Evolutionary conservation across 2,797 vertebrate genomes (phyloP).

Genomic region (Anabas testudineus): DNA sequence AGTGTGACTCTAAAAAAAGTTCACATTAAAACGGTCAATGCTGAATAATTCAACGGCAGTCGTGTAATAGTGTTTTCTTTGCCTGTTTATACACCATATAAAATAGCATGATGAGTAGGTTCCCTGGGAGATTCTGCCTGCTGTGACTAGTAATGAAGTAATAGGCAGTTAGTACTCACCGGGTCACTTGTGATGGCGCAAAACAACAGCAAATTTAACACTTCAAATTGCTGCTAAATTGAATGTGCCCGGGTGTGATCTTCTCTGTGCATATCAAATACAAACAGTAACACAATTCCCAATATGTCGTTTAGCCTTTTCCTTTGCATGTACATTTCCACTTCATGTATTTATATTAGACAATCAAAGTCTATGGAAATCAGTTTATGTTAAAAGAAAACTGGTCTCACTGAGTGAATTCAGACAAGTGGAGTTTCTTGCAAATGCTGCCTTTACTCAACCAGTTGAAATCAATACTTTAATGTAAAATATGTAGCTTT

Average conservation of each 20-base stretch:
- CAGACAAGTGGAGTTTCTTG: conserved; percentile 16
- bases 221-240: conserved; percentile 52
- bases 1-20: conserved; percentile 21
- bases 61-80: conserved; percentile 7
- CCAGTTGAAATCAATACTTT: not conserved
- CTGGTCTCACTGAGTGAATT: conserved; percentile 7
- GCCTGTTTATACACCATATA: not conserved
- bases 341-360: not conserved
- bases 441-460: not conserved
- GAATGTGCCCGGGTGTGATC: conserved; percentile 28
- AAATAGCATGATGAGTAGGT: conserved; percentile 31
- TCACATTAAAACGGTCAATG: conserved; percentile 1
- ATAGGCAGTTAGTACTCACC: conserved; percentile 40
- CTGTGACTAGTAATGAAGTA: conserved; percentile 62
- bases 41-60: not conserved
- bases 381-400: no score
- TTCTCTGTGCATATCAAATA: not conserved
- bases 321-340: not conserved
- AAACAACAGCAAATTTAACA: conserved; percentile 33
- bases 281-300: conserved; percentile 12
- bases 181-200: conserved; percentile 33
- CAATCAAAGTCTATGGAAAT: no score
- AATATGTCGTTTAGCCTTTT: not conserved
- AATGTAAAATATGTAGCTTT: not conserved
- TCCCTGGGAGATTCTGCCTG: conserved; percentile 37